phyloP scores from a whole-genome alignment of 2,888 invertebrate genomes.

The Lucinisca nassula region DNA sequence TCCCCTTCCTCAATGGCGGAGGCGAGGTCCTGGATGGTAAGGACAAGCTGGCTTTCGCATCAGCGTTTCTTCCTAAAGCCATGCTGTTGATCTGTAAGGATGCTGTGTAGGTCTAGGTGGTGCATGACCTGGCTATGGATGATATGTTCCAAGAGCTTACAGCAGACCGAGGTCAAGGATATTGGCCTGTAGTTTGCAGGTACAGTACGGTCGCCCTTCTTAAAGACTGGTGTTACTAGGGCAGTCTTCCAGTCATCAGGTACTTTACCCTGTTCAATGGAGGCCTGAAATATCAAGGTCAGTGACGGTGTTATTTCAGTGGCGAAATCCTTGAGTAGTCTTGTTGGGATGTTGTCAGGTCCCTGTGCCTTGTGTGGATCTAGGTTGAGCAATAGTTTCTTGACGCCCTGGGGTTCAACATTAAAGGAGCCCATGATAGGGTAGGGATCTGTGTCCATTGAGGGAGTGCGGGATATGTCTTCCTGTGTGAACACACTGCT shows the following conservation, averaged over 20 bases:
- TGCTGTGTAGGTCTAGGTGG: too few species aligned
- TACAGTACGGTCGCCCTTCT: conserved; percentile 20
- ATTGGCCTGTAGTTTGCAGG: conserved; percentile 41
- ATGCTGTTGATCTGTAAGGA: too few species aligned
- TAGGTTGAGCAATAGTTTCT: background rate
- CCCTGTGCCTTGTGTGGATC: conserved; percentile 29
- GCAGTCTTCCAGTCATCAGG: conserved; percentile 47
- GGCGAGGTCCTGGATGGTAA: too few species aligned
- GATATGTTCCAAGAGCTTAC: too few species aligned
- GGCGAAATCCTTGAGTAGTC: conserved; percentile 10
- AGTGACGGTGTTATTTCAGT: background rate
- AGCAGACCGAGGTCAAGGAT: conserved; percentile 37
- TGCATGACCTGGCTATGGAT: too few species aligned
- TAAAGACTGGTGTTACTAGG: conserved; percentile 40
- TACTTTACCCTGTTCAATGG: conserved; percentile 17
- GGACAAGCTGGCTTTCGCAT: too few species aligned
- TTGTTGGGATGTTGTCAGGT: conserved; percentile 43
- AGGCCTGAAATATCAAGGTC: conserved; percentile 9
- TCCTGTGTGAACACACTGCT: background rate
- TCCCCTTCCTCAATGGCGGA: too few species aligned
- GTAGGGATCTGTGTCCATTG: background rate
- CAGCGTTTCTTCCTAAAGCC: too few species aligned
- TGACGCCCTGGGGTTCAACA: background rate
- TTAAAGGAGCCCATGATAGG: background rate
- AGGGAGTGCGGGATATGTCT: background rate